A percentile compares a stretch with the other conserved stretches of the same genome.
Conservation (phyloP, 2,888 invertebrate genomes). For the Meganola albula region DNA sequence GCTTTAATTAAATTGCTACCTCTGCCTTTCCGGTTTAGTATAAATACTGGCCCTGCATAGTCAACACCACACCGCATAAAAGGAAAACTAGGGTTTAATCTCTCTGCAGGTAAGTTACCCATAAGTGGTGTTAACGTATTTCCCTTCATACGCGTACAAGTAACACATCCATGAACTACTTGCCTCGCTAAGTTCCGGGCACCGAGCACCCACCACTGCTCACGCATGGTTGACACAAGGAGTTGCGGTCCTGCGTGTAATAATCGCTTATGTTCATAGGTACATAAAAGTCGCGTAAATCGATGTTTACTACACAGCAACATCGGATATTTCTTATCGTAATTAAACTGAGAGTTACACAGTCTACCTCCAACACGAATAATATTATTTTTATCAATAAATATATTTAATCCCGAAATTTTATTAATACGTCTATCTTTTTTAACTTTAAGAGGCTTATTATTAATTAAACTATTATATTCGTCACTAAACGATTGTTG, state of each 20-base stretch:
- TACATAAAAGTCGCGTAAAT: slow-evolving; percentile 1
- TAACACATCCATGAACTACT: background rate
- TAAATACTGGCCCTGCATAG: slow-evolving; percentile 6
- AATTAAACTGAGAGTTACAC: slow-evolving; percentile 2
- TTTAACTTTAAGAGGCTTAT: background rate
- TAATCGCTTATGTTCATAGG: background rate
- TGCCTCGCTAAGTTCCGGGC: background rate
- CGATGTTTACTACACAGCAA: slow-evolving; percentile 3
- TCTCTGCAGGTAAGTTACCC: background rate
- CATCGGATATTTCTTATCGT: slow-evolving; percentile 2
- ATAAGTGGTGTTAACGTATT: background rate
- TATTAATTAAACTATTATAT: slow-evolving; percentile 6
- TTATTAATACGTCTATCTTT: too few species aligned
- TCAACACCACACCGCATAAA: slow-evolving; percentile 1
- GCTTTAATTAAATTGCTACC: slow-evolving; percentile 3
- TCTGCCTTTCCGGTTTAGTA: slow-evolving; percentile 5
- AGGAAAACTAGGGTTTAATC: background rate
- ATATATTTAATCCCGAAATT: slow-evolving; percentile 2
- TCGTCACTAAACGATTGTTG: slow-evolving; percentile 1
- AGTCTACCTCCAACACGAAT: slow-evolving; percentile 3
- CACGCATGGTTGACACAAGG: slow-evolving; percentile 3
- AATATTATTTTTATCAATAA: background rate
- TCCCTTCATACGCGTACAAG: background rate
- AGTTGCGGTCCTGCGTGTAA: background rate
- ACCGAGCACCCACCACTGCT: slow-evolving; percentile 4